These are phyloP conservation scores for Leucania comma DNA, from an alignment of 2,888 invertebrate species.

Conservation along the genomic window DNA sequence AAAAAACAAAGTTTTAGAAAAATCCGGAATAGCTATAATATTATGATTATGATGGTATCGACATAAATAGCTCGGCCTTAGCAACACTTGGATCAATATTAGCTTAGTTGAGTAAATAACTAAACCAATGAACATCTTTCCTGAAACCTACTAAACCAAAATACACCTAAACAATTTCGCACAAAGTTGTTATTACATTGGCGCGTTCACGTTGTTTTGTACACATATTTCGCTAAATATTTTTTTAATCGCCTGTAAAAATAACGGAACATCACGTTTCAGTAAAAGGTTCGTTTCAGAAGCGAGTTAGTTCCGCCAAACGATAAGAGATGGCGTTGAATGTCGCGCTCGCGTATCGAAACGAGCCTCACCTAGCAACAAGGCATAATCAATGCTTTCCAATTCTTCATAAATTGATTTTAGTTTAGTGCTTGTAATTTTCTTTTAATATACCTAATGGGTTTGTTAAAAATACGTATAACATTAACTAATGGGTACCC, in stretches of 20 bases:
- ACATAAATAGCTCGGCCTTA: constrained; percentile 71
- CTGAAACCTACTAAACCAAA: constrained; percentile 16
- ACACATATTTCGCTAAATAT: constrained; percentile 44
- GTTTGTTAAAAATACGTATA: constrained; percentile 8
- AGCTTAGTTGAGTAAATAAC: constrained; percentile 65
- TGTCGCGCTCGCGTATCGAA: constrained; percentile 35
- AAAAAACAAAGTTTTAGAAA: constrained; percentile 44
- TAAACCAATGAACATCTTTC: constrained; percentile 39
- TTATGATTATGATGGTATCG: constrained; percentile 62
- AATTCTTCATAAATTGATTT: constrained; percentile 62
- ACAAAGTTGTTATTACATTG: constrained; percentile 32
- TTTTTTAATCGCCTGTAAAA: constrained; percentile 49
- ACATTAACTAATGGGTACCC: constrained; percentile 4
- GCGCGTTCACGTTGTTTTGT: constrained; percentile 10
- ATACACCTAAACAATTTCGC: constrained; percentile 2
- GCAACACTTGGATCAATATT: constrained; percentile 73
- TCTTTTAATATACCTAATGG: constrained; percentile 36
- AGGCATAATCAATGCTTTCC: constrained; percentile 55
- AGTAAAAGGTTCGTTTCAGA: constrained; percentile 34
- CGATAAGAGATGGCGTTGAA: constrained; percentile 74
- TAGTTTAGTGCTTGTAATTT: constrained; percentile 61
- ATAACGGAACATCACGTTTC: constrained; percentile 51
- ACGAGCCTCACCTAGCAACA: constrained; percentile 66
- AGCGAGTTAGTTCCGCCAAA: constrained; percentile 50
- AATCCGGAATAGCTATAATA: constrained; percentile 61